These are phyloP conservation scores for Avahi laniger DNA, from an alignment of 2,797 vertebrate species.

Conservation along the genomic window DNA sequence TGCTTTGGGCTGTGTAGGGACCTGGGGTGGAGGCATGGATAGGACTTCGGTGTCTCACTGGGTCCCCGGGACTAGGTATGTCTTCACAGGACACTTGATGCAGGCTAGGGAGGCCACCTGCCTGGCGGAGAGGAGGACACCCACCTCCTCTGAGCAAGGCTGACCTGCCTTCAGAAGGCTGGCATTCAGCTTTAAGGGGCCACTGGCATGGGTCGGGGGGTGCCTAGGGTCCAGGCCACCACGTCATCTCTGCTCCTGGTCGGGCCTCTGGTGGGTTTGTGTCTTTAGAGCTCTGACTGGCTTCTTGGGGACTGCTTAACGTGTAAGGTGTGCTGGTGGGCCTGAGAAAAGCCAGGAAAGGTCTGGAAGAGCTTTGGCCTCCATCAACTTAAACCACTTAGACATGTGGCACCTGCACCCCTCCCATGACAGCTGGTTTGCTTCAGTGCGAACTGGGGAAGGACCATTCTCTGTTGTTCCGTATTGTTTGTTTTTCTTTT, in stretches of 20 bases:
- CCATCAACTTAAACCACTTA: too few species aligned
- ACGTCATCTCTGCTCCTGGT: neutral
- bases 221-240: neutral
- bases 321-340: too few species aligned
- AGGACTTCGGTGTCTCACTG: rapidly evolving
- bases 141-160: neutral
- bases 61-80: neutral
- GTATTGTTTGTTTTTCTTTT: neutral
- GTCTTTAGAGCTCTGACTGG: neutral
- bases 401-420: rapidly evolving
- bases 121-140: neutral
- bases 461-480: neutral
- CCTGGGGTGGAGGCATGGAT: neutral
- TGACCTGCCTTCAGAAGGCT: neutral
- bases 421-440: rapidly evolving
- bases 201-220: neutral
- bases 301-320: neutral
- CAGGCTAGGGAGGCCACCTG: neutral
- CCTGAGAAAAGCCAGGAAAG: neutral
- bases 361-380: neutral
- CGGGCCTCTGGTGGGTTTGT: neutral
- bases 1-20: neutral
- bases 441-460: neutral
- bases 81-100: neutral
- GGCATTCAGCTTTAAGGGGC: neutral